These are phyloP conservation scores for honey bee (Apis mellifera) DNA, from an alignment of 1,140 invertebrate genomes.

Conservation along the genomic window DNA sequence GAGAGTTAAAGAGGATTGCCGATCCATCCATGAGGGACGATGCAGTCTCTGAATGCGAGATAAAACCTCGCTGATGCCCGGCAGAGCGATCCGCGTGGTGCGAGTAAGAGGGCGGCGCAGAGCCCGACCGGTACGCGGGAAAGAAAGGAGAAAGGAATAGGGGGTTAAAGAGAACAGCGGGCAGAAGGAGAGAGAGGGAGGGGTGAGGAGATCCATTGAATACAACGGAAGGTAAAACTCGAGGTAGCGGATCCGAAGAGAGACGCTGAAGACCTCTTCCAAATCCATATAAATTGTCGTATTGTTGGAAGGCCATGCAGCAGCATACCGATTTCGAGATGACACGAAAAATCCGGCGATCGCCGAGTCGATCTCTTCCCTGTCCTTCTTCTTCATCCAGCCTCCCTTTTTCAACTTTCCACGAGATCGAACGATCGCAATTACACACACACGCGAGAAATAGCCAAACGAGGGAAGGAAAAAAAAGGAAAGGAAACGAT, in stretches of 20 bases:
- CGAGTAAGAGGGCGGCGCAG: slow-evolving; percentile 51
- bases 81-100: slow-evolving; percentile 69
- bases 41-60: slow-evolving; percentile 75
- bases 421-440: too few species aligned
- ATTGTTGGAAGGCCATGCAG: slow-evolving; percentile 75
- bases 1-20: slow-evolving; percentile 77
- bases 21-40: slow-evolving; percentile 78
- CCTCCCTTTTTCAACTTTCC: too few species aligned
- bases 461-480: too few species aligned
- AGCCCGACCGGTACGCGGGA: slow-evolving; percentile 16
- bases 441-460: too few species aligned
- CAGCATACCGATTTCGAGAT: slow-evolving; percentile 77
- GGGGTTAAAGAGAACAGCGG: slow-evolving; percentile 60
- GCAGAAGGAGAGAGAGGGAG: slow-evolving; percentile 51
- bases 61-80: slow-evolving; percentile 76
- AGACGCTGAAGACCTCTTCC: slow-evolving; percentile 74
- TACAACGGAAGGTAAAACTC: slow-evolving; percentile 79
- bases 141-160: slow-evolving; percentile 63
- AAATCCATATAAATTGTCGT: slow-evolving; percentile 82
- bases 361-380: neutral
- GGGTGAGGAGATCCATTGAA: slow-evolving; percentile 74
- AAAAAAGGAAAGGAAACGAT: too few species aligned
- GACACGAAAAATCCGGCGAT: slow-evolving; percentile 67
- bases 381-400: too few species aligned
- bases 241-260: slow-evolving; percentile 75